Evolutionary conservation across 2,113 vertebrate genomes (phyloP).

Genomic region (Etia nguti): DNA sequence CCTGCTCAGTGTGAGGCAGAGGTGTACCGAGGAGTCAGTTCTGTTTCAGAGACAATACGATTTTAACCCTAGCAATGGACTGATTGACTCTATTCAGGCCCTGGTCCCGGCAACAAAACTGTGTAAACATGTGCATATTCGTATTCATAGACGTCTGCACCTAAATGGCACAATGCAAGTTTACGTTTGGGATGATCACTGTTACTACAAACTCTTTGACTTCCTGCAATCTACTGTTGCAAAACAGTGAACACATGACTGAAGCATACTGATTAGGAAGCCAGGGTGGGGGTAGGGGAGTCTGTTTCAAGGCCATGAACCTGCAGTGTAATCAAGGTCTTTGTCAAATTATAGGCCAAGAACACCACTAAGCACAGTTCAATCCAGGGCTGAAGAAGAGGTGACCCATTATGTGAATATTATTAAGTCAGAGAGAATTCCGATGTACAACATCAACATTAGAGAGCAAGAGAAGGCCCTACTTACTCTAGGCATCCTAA

Average conservation of each 20-base stretch:
- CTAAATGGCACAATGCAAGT: background rate
- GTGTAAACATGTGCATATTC: background rate
- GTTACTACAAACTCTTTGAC: background rate
- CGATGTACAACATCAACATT: slow-evolving; percentile 30
- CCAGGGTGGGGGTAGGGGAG: background rate
- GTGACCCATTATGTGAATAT: slow-evolving; percentile 60
- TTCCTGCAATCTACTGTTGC: background rate
- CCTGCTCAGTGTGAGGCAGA: slow-evolving; percentile 34
- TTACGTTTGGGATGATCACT: rapidly evolving
- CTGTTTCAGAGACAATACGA: background rate
- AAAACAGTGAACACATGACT: background rate
- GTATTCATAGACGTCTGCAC: background rate
- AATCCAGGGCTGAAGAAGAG: slow-evolving; percentile 39
- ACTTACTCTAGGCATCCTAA: slow-evolving; percentile 33
- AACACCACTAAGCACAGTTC: slow-evolving; percentile 47
- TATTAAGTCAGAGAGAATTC: slow-evolving; percentile 57
- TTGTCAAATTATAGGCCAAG: slow-evolving; percentile 66
- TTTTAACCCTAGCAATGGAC: background rate
- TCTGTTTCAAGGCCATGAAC: slow-evolving; percentile 32
- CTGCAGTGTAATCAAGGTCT: slow-evolving; percentile 50
- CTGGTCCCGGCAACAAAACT: background rate
- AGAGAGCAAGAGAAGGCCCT: background rate
- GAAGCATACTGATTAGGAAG: background rate
- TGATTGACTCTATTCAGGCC: slow-evolving; percentile 13
- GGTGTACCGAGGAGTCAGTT: background rate